These are phyloP conservation scores for Cephus runcator DNA, from an alignment of 2,888 invertebrate genomes.

Conservation along the genomic window DNA sequence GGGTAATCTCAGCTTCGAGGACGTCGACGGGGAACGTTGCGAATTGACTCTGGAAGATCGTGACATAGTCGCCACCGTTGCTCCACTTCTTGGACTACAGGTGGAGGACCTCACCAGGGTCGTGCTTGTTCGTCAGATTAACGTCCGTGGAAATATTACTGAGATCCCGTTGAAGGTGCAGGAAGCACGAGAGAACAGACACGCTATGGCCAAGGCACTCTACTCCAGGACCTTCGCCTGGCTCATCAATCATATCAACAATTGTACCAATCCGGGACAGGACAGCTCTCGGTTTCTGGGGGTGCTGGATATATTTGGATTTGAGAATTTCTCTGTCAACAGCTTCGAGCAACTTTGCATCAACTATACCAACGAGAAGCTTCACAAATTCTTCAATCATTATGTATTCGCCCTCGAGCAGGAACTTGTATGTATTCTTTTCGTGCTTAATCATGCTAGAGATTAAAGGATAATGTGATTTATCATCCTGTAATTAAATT, in stretches of 20 bases:
- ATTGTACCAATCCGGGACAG: slow-evolving; percentile 88
- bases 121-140: slow-evolving; percentile 83
- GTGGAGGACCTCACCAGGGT: slow-evolving; percentile 81
- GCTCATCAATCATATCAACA: slow-evolving; percentile 92
- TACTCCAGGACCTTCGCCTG: slow-evolving; percentile 92
- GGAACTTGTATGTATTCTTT: slow-evolving; percentile 80
- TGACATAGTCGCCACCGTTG: slow-evolving; percentile 79
- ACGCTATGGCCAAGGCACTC: slow-evolving; percentile 92
- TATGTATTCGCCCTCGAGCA: slow-evolving; percentile 95
- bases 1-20: slow-evolving; percentile 86
- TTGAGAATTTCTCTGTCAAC: slow-evolving; percentile 91
- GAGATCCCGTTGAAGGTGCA: slow-evolving; percentile 89
- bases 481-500: background rate
- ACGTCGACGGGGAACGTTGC: slow-evolving; percentile 88
- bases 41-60: slow-evolving; percentile 78
- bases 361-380: slow-evolving; percentile 93
- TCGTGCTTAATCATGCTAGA: slow-evolving; percentile 69
- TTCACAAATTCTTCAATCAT: slow-evolving; percentile 96
- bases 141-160: slow-evolving; percentile 91
- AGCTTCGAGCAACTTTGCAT: slow-evolving; percentile 94
- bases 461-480: slow-evolving; percentile 79
- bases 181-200: slow-evolving; percentile 91
- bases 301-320: slow-evolving; percentile 93
- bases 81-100: slow-evolving; percentile 79
- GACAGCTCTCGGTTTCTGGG: slow-evolving; percentile 84